Evolutionary conservation across 2,888 invertebrate species (phyloP).

Genomic region (Amphipoea lucens): DNA sequence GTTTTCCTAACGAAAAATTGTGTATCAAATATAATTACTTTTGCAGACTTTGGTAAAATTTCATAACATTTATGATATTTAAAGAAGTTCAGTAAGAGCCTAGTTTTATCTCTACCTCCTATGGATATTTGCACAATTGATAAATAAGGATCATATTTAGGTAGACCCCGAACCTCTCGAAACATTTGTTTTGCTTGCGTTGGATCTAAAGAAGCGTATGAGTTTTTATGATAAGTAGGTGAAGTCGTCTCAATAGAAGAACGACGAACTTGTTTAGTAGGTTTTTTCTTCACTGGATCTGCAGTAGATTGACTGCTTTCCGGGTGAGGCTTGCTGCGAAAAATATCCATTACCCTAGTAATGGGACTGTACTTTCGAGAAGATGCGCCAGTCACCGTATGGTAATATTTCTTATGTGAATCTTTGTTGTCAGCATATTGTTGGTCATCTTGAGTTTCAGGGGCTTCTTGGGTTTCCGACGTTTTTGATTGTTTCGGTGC

Average conservation of each 20-base stretch:
- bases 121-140: conserved; percentile 89
- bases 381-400: conserved; percentile 88
- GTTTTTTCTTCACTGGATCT: conserved; percentile 84
- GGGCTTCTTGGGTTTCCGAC: conserved; percentile 80
- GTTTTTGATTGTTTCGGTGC: conserved; percentile 77
- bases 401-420: conserved; percentile 88
- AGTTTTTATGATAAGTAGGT: conserved; percentile 88
- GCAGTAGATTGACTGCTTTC: conserved; percentile 77
- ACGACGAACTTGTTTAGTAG: conserved; percentile 81
- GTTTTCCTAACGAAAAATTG: conserved; percentile 88
- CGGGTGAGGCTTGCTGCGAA: conserved; percentile 83
- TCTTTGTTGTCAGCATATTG: conserved; percentile 80
- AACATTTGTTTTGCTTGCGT: conserved; percentile 87
- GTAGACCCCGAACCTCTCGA: conserved; percentile 87
- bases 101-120: conserved; percentile 87
- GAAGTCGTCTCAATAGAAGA: conserved; percentile 88
- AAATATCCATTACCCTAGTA: conserved; percentile 88
- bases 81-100: conserved; percentile 87
- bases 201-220: conserved; percentile 87
- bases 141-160: conserved; percentile 88
- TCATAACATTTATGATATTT: conserved; percentile 89
- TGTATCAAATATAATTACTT: conserved; percentile 89
- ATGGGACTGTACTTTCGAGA: conserved; percentile 88
- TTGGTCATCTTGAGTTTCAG: conserved; percentile 77
- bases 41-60: conserved; percentile 88